Percentiles rank a stretch among this genome's conserved stretches.
Conservation (phyloP, 2,888 invertebrate species). For the Campoplex capitator region DNA sequence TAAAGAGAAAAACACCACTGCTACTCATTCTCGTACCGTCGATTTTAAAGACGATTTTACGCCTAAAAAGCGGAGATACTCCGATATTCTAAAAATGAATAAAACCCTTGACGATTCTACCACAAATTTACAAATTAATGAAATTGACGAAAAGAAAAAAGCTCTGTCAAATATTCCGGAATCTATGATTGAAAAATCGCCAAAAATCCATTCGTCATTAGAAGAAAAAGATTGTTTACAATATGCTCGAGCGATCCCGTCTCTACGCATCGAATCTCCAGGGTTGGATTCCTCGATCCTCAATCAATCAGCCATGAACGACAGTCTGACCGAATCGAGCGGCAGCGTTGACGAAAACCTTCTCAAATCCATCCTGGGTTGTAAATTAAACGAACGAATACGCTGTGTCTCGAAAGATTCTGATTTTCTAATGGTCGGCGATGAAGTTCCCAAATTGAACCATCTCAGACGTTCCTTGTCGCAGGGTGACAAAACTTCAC, state of each 20-base stretch:
- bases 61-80: slow-evolving; percentile 64
- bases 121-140: slow-evolving; percentile 37
- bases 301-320: slow-evolving; percentile 80
- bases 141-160: background rate
- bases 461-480: slow-evolving; percentile 73
- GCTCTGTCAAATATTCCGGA: background rate
- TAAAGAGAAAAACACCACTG: background rate
- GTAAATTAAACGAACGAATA: slow-evolving; percentile 57
- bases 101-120: slow-evolving; percentile 75
- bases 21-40: slow-evolving; percentile 29
- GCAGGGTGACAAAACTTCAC: slow-evolving; percentile 70
- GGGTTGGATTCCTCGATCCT: slow-evolving; percentile 75
- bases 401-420: slow-evolving; percentile 54
- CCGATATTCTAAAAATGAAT: slow-evolving; percentile 74
- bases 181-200: background rate
- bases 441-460: slow-evolving; percentile 13
- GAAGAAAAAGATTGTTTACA: background rate
- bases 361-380: slow-evolving; percentile 52
- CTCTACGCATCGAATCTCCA: slow-evolving; percentile 8
- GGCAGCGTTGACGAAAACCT: slow-evolving; percentile 60
- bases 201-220: background rate
- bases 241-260: background rate
- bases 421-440: slow-evolving; percentile 9
- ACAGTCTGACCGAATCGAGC: slow-evolving; percentile 70
- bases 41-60: slow-evolving; percentile 72